Conservation (phyloP, 1,140 invertebrate genomes). For the Asbolus verrucosus region DNA sequence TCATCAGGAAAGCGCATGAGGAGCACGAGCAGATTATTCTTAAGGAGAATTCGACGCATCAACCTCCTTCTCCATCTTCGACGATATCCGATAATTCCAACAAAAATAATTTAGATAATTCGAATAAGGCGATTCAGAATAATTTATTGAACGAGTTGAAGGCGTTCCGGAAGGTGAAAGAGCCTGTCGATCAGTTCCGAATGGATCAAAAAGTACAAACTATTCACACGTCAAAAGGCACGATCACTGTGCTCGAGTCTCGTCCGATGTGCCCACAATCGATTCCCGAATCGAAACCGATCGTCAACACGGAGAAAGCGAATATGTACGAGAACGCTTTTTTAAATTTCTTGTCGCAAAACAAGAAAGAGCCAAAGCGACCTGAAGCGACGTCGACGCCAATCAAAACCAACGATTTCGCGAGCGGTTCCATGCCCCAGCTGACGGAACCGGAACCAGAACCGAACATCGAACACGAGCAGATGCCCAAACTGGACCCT, state of each 20-base stretch:
- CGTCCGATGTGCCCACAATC: constrained; percentile 39
- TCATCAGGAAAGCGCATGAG: constrained; percentile 57
- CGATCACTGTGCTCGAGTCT: constrained; percentile 49
- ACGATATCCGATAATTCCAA: no score
- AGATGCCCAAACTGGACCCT: constrained; percentile 47
- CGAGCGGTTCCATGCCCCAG: constrained; percentile 41
- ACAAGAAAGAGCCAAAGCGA: neutral
- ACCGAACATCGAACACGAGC: constrained; percentile 29
- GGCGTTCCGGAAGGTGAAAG: constrained; percentile 45
- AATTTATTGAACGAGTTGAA: constrained; percentile 42
- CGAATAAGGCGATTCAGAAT: neutral
- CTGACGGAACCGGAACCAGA: constrained; percentile 42
- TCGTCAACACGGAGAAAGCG: neutral
- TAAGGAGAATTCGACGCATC: constrained; percentile 14
- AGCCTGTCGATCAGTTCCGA: constrained; percentile 14
- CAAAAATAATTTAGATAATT: no score
- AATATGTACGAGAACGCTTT: constrained; percentile 44
- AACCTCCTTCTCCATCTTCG: no score
- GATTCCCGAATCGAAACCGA: neutral
- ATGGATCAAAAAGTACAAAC: constrained; percentile 49
- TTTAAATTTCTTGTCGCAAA: constrained; percentile 27
- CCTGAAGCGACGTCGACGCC: neutral
- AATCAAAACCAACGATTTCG: neutral
- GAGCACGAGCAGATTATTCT: constrained; percentile 56
- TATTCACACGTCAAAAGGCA: constrained; percentile 52